Conservation (phyloP, 2,113 vertebrate species). For the Hylia prasina region DNA sequence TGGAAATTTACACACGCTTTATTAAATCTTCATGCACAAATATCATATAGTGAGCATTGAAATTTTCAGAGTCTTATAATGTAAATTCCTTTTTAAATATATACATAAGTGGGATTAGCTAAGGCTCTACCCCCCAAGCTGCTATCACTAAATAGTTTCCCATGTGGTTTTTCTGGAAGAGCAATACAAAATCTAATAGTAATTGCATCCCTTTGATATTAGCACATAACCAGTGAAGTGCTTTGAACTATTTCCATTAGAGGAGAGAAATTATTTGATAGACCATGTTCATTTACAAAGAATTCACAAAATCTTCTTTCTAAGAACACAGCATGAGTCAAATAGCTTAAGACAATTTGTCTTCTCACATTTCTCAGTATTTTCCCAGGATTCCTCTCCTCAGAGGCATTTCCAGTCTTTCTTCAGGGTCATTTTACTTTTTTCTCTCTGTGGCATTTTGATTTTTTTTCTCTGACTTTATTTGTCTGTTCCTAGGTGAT, state of each 20-base stretch:
- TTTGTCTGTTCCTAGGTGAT: not conserved
- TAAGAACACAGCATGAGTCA: not conserved
- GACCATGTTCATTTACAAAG: not conserved
- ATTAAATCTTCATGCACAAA: not conserved
- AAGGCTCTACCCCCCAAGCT: not conserved
- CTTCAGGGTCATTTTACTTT: not conserved
- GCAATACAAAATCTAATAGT: not conserved
- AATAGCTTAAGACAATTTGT: not conserved
- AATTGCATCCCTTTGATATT: not conserved
- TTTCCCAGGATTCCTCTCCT: not conserved
- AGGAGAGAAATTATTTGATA: not conserved
- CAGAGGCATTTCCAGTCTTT: not conserved
- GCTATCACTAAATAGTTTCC: not conserved
- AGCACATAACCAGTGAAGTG: not conserved
- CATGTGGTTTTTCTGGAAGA: not conserved
- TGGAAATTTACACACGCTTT: not conserved
- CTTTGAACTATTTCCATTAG: not conserved
- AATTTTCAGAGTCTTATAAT: not conserved
- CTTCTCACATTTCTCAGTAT: not conserved
- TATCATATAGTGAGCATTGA: not conserved
- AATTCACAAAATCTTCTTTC: conserved; percentile 4
- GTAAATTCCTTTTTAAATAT: not conserved
- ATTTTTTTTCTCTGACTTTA: not conserved
- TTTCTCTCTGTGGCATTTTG: not conserved
- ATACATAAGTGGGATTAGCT: not conserved